Percentiles rank a stretch among this genome's conserved stretches.
These are phyloP conservation scores for Bimastos eiseni DNA, from an alignment of 2,888 invertebrate genomes.

Conservation along the genomic window DNA sequence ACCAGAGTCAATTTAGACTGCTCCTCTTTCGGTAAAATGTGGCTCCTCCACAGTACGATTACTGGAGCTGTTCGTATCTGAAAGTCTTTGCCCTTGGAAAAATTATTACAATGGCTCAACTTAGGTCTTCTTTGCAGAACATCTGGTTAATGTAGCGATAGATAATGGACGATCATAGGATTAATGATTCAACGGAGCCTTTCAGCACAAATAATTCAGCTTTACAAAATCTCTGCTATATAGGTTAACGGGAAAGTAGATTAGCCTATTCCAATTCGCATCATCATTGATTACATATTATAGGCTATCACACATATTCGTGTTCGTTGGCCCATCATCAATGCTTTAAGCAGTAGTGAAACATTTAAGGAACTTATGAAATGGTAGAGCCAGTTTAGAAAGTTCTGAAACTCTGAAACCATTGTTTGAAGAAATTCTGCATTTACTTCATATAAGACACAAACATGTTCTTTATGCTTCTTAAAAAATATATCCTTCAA, in stretches of 20 bases:
- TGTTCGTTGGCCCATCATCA: background rate
- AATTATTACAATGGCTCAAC: background rate
- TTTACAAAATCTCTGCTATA: constrained; percentile 2
- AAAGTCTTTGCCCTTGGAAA: background rate
- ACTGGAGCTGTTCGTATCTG: background rate
- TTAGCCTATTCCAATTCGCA: no score
- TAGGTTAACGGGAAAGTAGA: background rate
- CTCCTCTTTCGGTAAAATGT: background rate
- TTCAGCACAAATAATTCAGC: constrained; percentile 13
- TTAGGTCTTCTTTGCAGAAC: background rate
- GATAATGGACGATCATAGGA: background rate
- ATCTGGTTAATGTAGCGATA: background rate
- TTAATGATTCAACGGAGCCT: background rate
- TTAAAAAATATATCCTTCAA: no score
- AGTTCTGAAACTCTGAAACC: no score
- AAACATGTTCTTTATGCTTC: no score
- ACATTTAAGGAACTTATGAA: no score
- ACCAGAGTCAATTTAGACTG: no score
- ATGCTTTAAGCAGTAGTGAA: background rate
- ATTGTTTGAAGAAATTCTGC: no score
- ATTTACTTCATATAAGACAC: no score
- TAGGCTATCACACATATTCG: no score
- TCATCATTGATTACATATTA: no score
- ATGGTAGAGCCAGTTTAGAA: no score
- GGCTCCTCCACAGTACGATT: background rate